Base-by-base conservation (phyloP, 1,140 invertebrate species). In the Sitobion miscanthi region DNA sequence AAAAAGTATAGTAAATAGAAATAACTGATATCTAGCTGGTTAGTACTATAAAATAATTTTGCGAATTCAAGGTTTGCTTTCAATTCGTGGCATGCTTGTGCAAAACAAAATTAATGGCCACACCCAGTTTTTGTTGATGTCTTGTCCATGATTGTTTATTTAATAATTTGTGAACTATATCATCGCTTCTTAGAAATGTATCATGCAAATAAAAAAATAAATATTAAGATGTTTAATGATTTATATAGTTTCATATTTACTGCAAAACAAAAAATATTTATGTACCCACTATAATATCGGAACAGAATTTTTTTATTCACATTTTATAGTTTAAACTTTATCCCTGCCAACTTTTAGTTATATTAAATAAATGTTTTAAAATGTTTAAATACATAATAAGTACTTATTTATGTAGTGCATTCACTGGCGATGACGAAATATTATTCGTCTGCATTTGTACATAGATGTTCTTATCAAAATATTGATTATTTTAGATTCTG, bases 61-160 rank as follows among this genome's bases (percentile, higher is more conserved):
- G 30, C 30, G 62, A n/a, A 77, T 77, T 77, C 62, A 77, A 77
- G 30, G 62, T 77, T 35, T n/a, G n/a, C 14, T 0, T 77, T 77
- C 62, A 77, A 77, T 77, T 77, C 14, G 62, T 77, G 30, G 30
- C 5, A n/a, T 77, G 30, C 7, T 77, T 35, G 62, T 77, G 2
- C 62, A 77, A 77, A n/a, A 77, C 62, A 77, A 77, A 77, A 77
- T 35, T 77, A 77, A n/a, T 77, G 30, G 17, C 62, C 62, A 77
- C 62, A 77, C 62, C 62, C 62, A 77, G 62, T 77, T 77, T 77
- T 77, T 77, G 30, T 77, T 77, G 62, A 30, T 77, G n/a, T n/a
- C n/a, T 77, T 77, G 62, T 77, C 62, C n/a, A 69, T 77, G 30
- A 77, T n/a, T 77, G 62, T 77, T n/a, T n/a, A n/a, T n/a, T 77